phyloP scores from a whole-genome alignment of 2,113 vertebrate species.

The Lagopus leucura region DNA sequence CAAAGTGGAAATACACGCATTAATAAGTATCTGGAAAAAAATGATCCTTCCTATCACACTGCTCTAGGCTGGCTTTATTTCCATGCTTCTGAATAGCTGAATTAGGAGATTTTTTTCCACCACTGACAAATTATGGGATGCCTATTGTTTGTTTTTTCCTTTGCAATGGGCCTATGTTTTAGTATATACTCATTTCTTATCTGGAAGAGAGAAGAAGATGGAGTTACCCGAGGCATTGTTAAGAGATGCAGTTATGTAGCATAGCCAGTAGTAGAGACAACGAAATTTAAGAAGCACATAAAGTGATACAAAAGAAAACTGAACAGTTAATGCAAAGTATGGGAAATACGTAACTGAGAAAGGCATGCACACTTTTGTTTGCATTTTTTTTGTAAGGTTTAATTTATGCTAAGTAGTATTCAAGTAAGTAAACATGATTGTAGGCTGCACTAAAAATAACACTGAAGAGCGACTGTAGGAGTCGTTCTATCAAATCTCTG shows the following conservation, averaged over 20 bases:
- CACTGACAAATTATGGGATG: background rate
- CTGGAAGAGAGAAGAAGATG: background rate
- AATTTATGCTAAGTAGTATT: background rate
- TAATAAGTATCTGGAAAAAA: background rate
- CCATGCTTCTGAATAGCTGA: background rate
- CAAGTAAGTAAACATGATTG: background rate
- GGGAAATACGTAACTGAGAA: conserved; percentile 25
- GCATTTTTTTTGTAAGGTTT: background rate
- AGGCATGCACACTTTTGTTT: background rate
- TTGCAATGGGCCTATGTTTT: background rate
- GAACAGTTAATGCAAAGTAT: background rate
- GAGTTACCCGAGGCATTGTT: conserved; percentile 8
- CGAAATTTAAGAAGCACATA: conserved; percentile 12
- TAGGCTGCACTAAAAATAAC: background rate
- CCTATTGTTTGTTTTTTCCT: background rate
- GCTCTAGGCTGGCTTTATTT: background rate
- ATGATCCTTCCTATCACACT: background rate
- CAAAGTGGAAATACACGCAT: background rate
- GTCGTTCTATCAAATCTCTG: fast-evolving
- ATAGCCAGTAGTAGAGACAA: background rate
- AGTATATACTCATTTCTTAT: background rate
- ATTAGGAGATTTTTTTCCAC: background rate
- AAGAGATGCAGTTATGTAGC: background rate
- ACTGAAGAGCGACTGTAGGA: background rate
- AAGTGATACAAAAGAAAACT: background rate